Conservation (phyloP, 53 echinoderm and acorn worm genomes). For the Stichopus horrens region DNA sequence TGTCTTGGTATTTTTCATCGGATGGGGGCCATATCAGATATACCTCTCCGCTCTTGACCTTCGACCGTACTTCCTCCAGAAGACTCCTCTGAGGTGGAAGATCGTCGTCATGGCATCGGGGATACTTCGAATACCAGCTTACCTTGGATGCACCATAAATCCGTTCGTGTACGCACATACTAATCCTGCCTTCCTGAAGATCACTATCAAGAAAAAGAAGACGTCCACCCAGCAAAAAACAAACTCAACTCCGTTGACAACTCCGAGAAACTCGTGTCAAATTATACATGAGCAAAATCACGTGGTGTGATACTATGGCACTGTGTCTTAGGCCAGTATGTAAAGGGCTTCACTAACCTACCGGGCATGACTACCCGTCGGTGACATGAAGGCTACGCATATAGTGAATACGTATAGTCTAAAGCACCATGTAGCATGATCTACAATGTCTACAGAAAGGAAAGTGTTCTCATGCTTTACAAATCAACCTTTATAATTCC, state of each 20-base stretch:
- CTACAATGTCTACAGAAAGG: no score
- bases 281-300: not conserved
- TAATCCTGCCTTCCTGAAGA: slow-evolving; percentile 32
- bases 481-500: no score
- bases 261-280: not conserved
- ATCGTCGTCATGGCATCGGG: not conserved
- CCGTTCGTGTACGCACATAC: slow-evolving; percentile 24
- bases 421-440: no score
- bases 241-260: not conserved
- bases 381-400: no score
- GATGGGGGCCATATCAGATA: slow-evolving; percentile 34
- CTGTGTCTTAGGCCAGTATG: no score
- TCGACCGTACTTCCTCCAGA: slow-evolving; percentile 23
- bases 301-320: not conserved
- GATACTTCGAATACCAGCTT: slow-evolving; percentile 10
- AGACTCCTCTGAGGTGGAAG: slow-evolving; percentile 20
- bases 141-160: slow-evolving; percentile 15
- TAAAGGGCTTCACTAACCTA: no score
- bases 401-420: no score
- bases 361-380: no score
- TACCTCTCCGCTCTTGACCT: slow-evolving; percentile 23
- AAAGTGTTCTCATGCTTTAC: no score
- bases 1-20: slow-evolving; percentile 18
- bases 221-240: not conserved
- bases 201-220: not conserved